A percentile compares a stretch with the other conserved stretches of the same genome.
Evolutionary conservation across 1,140 invertebrate species (phyloP).

Genomic region (Psilanteris sp.): DNA sequence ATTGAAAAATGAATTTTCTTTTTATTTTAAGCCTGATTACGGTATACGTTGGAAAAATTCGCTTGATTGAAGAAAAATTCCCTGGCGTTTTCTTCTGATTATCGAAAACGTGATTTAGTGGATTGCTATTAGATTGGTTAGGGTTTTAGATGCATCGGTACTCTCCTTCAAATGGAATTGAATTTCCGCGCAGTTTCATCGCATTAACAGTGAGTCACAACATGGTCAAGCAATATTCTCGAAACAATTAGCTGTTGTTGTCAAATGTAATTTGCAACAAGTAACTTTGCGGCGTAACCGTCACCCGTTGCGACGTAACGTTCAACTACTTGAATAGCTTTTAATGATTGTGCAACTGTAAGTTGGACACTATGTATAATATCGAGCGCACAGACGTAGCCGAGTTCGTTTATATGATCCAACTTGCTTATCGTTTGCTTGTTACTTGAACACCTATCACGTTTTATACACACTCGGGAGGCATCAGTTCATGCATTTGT

Average conservation of each 20-base stretch:
- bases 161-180: constrained; percentile 69
- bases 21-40: constrained; percentile 13
- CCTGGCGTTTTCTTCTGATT: constrained; percentile 35
- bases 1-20: constrained; percentile 44
- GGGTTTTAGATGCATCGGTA: constrained; percentile 33
- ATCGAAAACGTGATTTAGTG: constrained; percentile 49
- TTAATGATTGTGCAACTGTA: constrained; percentile 40
- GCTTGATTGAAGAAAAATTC: constrained; percentile 34
- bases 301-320: constrained; percentile 27
- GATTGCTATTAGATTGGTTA: constrained; percentile 51
- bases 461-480: constrained; percentile 38
- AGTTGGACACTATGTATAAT: constrained; percentile 15
- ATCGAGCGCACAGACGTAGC: constrained; percentile 4
- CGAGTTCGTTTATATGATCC: constrained; percentile 36
- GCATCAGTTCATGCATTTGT: constrained; percentile 17
- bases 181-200: constrained; percentile 70
- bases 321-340: constrained; percentile 47
- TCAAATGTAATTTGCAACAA: constrained; percentile 78
- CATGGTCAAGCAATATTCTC: constrained; percentile 75
- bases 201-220: constrained; percentile 76
- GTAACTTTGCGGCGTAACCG: constrained; percentile 72
- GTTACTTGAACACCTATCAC: constrained; percentile 42
- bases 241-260: constrained; percentile 77
- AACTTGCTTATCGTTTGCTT: constrained; percentile 44
- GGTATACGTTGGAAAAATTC: constrained; percentile 9